Base-by-base conservation (phyloP, 2,113 vertebrate species). In the Apodemus sylvaticus region DNA sequence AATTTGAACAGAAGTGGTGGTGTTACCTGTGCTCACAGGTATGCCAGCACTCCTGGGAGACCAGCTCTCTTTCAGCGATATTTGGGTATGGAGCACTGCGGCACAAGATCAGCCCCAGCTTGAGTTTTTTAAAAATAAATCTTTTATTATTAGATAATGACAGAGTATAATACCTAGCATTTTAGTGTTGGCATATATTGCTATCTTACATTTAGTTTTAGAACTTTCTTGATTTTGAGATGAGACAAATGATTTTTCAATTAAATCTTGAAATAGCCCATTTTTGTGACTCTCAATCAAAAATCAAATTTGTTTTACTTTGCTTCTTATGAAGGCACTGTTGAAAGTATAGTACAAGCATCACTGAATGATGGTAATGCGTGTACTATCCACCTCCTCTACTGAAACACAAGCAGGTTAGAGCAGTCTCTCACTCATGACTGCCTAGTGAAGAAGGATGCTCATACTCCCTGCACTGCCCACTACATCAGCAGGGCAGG, bases 161-260 rank as follows among this genome's bases (percentile, higher is more conserved):
- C 5, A 34, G 34, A 82, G 53, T 89, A 83, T 74, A 7, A n/a
- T 42, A 10, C 53, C 74, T 89, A 62, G 24, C 34, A 89, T 53
- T 13, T 82, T 77, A 85, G 36, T 45, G 36, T 64, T 85, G 39
- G 31, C 70, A 86, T 86, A 36, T 92, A 55, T 17, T 48, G 39
- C n/a, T 70, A 12, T 29, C 31, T 58, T 82, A 68, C 17, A 96
- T 60, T 62, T 58, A 94, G 51, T 94, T 94, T 83, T 31, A 91
- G 58, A 83, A 70, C 51, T 45, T 79, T 66, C 45, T 55, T 12
- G 9, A 51, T 88, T 78, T 88, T 58, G 34, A 22, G 77, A 76
- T 60, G n/a, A 82, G 55, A 62, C 20, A 93, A 73, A 48, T 31
- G 7, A 53, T 62, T 85, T 85, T 94, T 89, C 70, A 22, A 85